Base-by-base conservation (phyloP, 2,797 vertebrate genomes). In the Melanotaenia trifasciata region DNA sequence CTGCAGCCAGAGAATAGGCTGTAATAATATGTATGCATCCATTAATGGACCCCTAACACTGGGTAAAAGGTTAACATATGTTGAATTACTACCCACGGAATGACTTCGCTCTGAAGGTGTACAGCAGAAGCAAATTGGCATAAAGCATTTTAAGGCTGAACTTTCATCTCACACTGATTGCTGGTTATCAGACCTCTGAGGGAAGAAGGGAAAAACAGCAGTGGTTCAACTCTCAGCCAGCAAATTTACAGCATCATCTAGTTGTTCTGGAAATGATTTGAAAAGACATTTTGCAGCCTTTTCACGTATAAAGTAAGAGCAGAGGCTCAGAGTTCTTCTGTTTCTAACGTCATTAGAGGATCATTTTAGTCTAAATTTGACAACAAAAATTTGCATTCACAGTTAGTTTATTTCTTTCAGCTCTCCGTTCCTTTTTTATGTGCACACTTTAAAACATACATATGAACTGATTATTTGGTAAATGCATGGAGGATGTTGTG, bases 81-180 rank as follows among this genome's bases (percentile, higher is more conserved):
- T 40, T 22, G 28, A 60, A 68, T 38, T 76, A 71, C 67, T 33
- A 64, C 33, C 1, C 0, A 2, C 63, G 50, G 33, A 26, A 77
- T 14, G 45, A 70, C 12, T 76, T 24, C 20, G 58, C 20, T 72
- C 58, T 16, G 81, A 76, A 64, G 56, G 62, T 80, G 79, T 32
- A 43, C 69, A 58, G 43, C 51, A 32, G 71, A 64, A 32, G 11
- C 30, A 70, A 63, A 86, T 84, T 71, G 70, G 54, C 76, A 78
- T 76, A 69, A 74, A 75, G 50, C 8, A 1, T 66, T 57, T 72
- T 64, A 20, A 81, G 68, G 24, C 66, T 69, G 67, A 82, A 58
- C 77, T 80, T 70, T 80, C 66, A 74, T 84, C 71, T 72, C 53
- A 32, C 20, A 64, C 63, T 73, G 78, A 82, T 85, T 70, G 67